These are phyloP conservation scores for Laothoe populi DNA, from an alignment of 2,888 invertebrate genomes.

Conservation along the genomic window DNA sequence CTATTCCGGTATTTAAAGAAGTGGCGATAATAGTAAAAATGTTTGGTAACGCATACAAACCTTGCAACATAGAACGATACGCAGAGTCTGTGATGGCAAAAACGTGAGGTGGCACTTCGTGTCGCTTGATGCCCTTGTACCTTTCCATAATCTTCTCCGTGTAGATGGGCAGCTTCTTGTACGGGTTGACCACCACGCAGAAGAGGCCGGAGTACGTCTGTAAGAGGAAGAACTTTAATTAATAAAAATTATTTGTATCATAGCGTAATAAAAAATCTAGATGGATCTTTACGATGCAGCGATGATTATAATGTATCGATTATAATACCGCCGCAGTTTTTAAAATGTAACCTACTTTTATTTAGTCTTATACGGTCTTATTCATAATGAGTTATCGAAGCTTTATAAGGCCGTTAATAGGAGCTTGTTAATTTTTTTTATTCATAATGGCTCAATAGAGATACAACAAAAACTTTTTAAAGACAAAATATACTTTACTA, in stretches of 20 bases:
- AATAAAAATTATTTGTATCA: not conserved
- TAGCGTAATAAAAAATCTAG: not conserved
- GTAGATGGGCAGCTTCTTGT: slow-evolving; percentile 99
- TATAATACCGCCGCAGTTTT: not conserved
- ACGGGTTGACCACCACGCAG: slow-evolving; percentile 99
- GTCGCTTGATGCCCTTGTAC: slow-evolving; percentile 99
- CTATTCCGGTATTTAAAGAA: no score
- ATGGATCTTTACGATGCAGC: not conserved
- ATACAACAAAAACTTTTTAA: no score
- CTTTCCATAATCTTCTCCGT: slow-evolving; percentile 99
- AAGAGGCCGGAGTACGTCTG: slow-evolving; percentile 99
- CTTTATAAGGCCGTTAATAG: no score
- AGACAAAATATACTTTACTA: no score
- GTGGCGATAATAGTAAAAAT: not conserved
- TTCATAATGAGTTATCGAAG: no score
- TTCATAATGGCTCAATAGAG: no score
- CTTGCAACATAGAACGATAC: slow-evolving; percentile 99
- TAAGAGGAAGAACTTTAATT: slow-evolving; percentile 56
- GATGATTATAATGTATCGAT: not conserved
- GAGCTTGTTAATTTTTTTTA: no score
- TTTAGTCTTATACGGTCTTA: not conserved
- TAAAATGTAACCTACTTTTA: not conserved
- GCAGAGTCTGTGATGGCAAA: slow-evolving; percentile 99
- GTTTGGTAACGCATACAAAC: slow-evolving; percentile 72
- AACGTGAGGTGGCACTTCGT: slow-evolving; percentile 99